phyloP scores from a whole-genome alignment of 2,797 vertebrate genomes.

The Zenarchopterus dispar region DNA sequence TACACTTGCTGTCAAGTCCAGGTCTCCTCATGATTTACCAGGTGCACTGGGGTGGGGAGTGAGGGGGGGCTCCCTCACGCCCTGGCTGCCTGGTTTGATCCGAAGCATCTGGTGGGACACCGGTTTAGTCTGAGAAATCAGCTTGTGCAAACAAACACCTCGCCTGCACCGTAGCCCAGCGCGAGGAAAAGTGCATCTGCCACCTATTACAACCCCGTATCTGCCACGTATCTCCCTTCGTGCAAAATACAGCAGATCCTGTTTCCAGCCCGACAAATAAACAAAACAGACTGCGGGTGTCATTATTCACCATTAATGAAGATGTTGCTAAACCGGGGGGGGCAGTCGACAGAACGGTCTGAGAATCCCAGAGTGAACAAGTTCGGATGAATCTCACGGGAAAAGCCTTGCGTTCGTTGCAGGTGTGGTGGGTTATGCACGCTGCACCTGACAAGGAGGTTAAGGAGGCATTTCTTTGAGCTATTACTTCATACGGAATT shows the following conservation, averaged over 20 bases:
- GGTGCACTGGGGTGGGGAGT: slow-evolving; percentile 87
- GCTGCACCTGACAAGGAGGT: slow-evolving; percentile 22
- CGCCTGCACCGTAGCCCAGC: slow-evolving; percentile 59
- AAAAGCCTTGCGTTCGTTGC: slow-evolving; percentile 21
- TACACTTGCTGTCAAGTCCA: slow-evolving; percentile 77
- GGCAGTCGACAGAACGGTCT: slow-evolving; percentile 47
- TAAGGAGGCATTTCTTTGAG: slow-evolving; percentile 32
- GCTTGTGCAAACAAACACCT: slow-evolving; percentile 95
- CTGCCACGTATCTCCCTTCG: slow-evolving; percentile 66
- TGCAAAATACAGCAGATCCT: slow-evolving; percentile 78
- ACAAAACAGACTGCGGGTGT: slow-evolving; percentile 78
- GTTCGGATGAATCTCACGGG: slow-evolving; percentile 29
- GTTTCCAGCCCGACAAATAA: slow-evolving; percentile 91
- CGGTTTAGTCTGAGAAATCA: slow-evolving; percentile 90
- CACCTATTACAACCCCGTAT: slow-evolving; percentile 88
- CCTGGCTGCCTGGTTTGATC: slow-evolving; percentile 82
- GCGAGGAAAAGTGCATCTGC: slow-evolving; percentile 86
- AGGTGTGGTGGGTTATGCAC: slow-evolving; percentile 35
- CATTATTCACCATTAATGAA: slow-evolving; percentile 81
- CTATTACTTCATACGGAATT: slow-evolving; percentile 38
- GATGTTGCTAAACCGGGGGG: slow-evolving; percentile 22
- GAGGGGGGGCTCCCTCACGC: slow-evolving; percentile 38
- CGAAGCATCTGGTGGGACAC: slow-evolving; percentile 91
- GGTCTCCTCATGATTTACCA: slow-evolving; percentile 92
- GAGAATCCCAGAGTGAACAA: slow-evolving; percentile 22